Conservation (phyloP, 2,888 invertebrate species). For the Gandaritis pyraliata region DNA sequence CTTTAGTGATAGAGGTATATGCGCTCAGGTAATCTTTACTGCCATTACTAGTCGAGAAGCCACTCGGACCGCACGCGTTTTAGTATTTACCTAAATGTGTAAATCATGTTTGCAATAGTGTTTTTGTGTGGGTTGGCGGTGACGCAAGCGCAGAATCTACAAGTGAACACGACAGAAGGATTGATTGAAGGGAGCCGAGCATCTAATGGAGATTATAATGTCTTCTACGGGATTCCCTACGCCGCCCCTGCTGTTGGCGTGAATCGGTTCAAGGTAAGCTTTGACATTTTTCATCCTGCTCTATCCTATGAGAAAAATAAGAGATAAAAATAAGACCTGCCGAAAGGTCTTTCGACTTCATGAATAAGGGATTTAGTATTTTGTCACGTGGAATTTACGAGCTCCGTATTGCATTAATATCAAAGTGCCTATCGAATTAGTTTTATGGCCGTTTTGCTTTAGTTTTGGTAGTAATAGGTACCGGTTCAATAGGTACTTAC, state of each 20-base stretch:
- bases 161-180: slow-evolving; percentile 67
- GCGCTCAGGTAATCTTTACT: neutral
- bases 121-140: slow-evolving; percentile 45
- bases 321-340: too few relatives aligned
- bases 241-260: slow-evolving; percentile 56
- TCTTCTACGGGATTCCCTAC: slow-evolving; percentile 71
- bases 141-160: slow-evolving; percentile 52
- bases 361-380: too few relatives aligned
- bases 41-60: slow-evolving; percentile 21
- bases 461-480: too few relatives aligned
- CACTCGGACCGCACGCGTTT: slow-evolving; percentile 29
- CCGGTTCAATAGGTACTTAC: too few relatives aligned
- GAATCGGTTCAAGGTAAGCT: slow-evolving; percentile 64
- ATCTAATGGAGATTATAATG: slow-evolving; percentile 56
- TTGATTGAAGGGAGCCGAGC: slow-evolving; percentile 56
- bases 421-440: too few relatives aligned
- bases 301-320: neutral
- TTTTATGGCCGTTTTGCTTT: too few relatives aligned
- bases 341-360: too few relatives aligned
- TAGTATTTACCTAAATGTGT: slow-evolving; percentile 17
- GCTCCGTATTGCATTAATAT: too few relatives aligned
- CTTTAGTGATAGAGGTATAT: slow-evolving; percentile 42
- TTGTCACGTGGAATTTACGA: too few relatives aligned
- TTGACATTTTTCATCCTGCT: neutral
- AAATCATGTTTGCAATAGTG: slow-evolving; percentile 44